Evolutionary conservation across 2,797 vertebrate species (phyloP).

Genomic region (Thunnus albacares): DNA sequence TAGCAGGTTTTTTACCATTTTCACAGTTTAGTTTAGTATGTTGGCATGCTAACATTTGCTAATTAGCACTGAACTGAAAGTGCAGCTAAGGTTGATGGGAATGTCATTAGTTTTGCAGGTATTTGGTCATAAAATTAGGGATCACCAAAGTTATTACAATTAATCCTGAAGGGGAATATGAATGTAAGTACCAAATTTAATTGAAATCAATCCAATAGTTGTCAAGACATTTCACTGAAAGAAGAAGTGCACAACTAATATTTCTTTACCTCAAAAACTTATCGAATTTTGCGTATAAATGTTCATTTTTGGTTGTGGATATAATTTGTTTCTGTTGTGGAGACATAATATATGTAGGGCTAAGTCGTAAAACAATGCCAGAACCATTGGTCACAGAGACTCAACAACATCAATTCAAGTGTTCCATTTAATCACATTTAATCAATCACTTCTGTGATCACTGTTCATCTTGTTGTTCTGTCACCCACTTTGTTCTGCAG

Average conservation of each 20-base stretch:
- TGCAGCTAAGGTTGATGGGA: not conserved
- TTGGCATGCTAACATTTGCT: not conserved
- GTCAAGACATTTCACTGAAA: too few species aligned
- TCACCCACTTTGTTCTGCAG: conserved; percentile 73
- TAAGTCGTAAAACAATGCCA: conserved; percentile 51
- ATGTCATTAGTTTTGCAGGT: not conserved
- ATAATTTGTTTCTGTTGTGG: conserved; percentile 38
- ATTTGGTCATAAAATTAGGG: not conserved
- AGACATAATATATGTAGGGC: conserved; percentile 52
- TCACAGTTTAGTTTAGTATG: not conserved
- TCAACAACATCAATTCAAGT: conserved; percentile 64
- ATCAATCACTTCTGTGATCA: conserved; percentile 73
- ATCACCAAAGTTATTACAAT: too few species aligned
- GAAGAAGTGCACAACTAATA: not conserved
- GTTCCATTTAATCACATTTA: conserved; percentile 69
- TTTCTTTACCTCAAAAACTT: conserved; percentile 4
- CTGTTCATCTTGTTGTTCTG: conserved; percentile 71
- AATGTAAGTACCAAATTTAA: too few species aligned
- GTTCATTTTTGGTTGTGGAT: conserved; percentile 41
- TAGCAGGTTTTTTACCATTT: not conserved
- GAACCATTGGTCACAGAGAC: conserved; percentile 62
- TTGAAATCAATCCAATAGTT: too few species aligned
- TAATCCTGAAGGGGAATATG: too few species aligned
- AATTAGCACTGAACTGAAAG: not conserved
- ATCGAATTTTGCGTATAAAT: conserved; percentile 29